Percentiles rank a stretch among this genome's conserved stretches.
Conservation (phyloP, 1,140 invertebrate species). For the Ceratina calcarata region DNA sequence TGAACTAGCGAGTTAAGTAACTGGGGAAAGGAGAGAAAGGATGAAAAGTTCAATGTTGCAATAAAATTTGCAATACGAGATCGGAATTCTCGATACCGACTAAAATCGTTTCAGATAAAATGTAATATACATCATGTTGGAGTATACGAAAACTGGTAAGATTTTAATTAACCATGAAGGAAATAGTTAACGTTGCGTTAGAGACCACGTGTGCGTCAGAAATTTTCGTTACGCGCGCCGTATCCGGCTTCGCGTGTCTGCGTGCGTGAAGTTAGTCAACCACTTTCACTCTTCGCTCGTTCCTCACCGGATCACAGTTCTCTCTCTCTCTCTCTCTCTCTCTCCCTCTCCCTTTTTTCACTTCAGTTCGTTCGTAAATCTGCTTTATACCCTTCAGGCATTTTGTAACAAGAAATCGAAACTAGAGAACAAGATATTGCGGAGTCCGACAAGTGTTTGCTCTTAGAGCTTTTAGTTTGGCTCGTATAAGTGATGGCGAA, state of each 20-base stretch:
- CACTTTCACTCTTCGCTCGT: slow-evolving; percentile 73
- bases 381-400: no score
- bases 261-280: slow-evolving; percentile 61
- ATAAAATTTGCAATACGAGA: not conserved
- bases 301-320: slow-evolving; percentile 43
- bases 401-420: not conserved
- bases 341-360: not conserved
- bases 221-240: slow-evolving; percentile 55
- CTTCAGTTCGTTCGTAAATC: not conserved
- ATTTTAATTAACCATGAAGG: slow-evolving; percentile 13
- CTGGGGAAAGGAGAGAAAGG: slow-evolving; percentile 26
- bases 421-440: not conserved
- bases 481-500: not conserved
- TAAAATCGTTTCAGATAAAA: not conserved
- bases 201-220: slow-evolving; percentile 27
- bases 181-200: not conserved
- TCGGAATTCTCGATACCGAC: not conserved
- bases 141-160: not conserved
- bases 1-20: slow-evolving; percentile 10
- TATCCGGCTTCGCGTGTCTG: slow-evolving; percentile 54
- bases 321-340: not conserved
- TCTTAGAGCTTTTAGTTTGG: not conserved
- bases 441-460: not conserved
- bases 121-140: no score
- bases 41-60: not conserved